A percentile compares a stretch with the other conserved stretches of the same genome.
Conservation (phyloP, 2,113 vertebrate species). For the Seriola dumerili region DNA sequence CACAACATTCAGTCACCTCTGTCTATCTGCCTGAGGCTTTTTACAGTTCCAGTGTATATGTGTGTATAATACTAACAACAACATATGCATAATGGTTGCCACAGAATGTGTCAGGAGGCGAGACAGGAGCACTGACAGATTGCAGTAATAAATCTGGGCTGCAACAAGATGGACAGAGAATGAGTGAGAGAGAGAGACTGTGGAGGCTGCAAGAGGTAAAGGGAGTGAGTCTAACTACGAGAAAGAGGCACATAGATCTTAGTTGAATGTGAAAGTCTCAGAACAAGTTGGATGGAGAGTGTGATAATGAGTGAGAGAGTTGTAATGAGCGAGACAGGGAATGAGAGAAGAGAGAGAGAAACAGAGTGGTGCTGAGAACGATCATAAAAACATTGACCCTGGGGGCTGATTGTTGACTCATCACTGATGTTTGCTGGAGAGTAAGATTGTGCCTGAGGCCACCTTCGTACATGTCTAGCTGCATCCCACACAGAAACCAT, state of each 20-base stretch:
- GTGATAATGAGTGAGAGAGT: conserved; percentile 66
- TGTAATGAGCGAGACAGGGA: conserved; percentile 62
- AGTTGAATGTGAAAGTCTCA: conserved; percentile 40
- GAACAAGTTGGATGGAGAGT: conserved; percentile 52
- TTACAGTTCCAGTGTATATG: conserved; percentile 48
- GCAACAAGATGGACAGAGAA: conserved; percentile 68
- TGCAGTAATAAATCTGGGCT: conserved; percentile 68
- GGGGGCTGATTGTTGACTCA: conserved; percentile 73
- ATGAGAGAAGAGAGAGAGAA: conserved; percentile 27
- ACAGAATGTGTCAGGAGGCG: conserved; percentile 61
- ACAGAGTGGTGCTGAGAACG: conserved; percentile 46
- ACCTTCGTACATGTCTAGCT: conserved; percentile 35
- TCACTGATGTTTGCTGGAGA: conserved; percentile 66
- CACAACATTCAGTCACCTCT: conserved; percentile 47
- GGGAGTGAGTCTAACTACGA: conserved; percentile 32
- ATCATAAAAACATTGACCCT: conserved; percentile 62
- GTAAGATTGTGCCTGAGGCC: conserved; percentile 54
- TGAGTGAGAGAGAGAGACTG: conserved; percentile 20
- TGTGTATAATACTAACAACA: conserved; percentile 58
- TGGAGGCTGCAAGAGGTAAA: conserved; percentile 30
- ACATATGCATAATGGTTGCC: conserved; percentile 69
- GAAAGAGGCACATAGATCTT: conserved; percentile 45
- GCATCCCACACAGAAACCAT: conserved; percentile 42
- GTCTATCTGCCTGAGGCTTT: conserved; percentile 37
- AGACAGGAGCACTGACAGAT: conserved; percentile 66